Evolutionary conservation across 1,140 invertebrate species (phyloP).

Genomic region (Colletes latitarsis): DNA sequence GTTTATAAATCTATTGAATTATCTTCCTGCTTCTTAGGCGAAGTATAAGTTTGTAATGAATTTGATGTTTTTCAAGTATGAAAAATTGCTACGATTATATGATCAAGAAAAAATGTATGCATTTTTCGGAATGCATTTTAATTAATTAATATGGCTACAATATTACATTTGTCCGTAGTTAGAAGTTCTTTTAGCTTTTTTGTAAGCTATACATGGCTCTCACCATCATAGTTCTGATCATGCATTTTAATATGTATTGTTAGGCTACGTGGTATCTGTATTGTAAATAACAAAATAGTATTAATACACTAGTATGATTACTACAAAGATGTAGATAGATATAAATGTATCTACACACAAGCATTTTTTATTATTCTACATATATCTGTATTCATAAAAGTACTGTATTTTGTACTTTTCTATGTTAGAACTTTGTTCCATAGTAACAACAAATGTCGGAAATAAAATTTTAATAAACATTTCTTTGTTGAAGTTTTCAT

Average conservation of each 20-base stretch:
- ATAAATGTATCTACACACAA: conserved; percentile 10
- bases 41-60: neutral
- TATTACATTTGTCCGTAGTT: neutral
- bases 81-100: neutral
- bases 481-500: neutral
- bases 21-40: neutral
- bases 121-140: conserved; percentile 4
- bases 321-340: conserved; percentile 4
- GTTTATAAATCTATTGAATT: neutral
- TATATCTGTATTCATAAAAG: conserved; percentile 25
- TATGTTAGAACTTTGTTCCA: conserved; percentile 38
- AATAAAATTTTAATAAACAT: conserved; percentile 11
- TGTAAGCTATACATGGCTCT: neutral
- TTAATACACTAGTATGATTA: neutral
- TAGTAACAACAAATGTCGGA: neutral
- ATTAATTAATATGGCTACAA: neutral
- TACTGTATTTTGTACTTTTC: neutral
- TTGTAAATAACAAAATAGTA: conserved; percentile 33
- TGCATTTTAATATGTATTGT: neutral
- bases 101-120: neutral
- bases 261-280: neutral
- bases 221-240: neutral
- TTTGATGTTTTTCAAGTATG: neutral
- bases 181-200: neutral
- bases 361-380: neutral